Evolutionary conservation across 2,888 invertebrate genomes (phyloP).

Genomic region (Volucella zonaria): DNA sequence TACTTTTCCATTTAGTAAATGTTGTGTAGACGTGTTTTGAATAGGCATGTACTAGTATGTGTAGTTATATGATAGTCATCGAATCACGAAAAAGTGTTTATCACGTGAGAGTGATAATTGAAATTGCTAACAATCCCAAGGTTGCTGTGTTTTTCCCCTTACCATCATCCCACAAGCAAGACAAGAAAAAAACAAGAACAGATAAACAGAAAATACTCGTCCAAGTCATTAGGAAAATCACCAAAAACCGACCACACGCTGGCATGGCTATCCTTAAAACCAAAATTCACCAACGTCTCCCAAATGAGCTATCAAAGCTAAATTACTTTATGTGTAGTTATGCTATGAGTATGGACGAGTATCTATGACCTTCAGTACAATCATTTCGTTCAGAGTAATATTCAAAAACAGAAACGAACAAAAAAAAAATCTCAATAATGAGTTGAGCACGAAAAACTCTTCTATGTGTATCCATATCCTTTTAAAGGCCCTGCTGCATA

Average conservation of each 20-base stretch:
- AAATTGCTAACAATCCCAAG: conserved; percentile 43
- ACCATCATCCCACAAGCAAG: neutral
- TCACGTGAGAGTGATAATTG: conserved; percentile 63
- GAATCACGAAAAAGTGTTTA: conserved; percentile 50
- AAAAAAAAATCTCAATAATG: conserved; percentile 6
- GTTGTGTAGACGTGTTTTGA: neutral
- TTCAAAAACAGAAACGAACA: conserved; percentile 1
- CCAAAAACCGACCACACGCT: conserved; percentile 8
- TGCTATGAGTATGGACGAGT: neutral
- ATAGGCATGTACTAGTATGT: neutral
- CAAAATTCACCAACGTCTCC: neutral
- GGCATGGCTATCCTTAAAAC: conserved; percentile 4
- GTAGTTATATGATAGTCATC: conserved; percentile 21
- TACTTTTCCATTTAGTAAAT: conserved; percentile 10
- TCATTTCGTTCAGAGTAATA: conserved; percentile 6
- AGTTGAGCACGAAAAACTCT: neutral
- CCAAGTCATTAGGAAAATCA: conserved; percentile 21
- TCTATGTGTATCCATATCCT: conserved; percentile 4
- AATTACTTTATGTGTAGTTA: conserved; percentile 2
- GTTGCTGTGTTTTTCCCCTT: conserved; percentile 1
- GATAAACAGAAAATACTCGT: too few species aligned
- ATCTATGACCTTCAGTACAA: conserved; percentile 17
- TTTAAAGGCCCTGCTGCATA: conserved; percentile 23
- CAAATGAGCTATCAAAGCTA: conserved; percentile 27
- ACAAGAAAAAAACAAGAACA: neutral